Conservation (phyloP, 2,888 invertebrate species). For the Serrognathus titanus region DNA sequence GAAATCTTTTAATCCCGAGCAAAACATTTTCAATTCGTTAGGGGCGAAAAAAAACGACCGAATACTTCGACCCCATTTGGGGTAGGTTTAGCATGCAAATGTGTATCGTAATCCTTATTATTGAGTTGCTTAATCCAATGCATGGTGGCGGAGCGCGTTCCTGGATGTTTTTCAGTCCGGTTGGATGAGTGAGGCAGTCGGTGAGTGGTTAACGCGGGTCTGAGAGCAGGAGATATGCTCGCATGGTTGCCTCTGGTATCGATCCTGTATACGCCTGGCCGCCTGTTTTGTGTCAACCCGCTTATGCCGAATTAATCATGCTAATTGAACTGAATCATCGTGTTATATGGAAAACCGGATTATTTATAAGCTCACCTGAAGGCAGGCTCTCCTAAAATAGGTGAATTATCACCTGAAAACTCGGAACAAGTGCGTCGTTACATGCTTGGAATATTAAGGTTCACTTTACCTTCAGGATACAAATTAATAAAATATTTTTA, state of each 20-base stretch:
- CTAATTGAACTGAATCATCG: conserved; percentile 40
- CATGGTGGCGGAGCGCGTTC: not conserved
- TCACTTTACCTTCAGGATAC: too few species aligned
- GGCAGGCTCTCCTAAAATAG: too few species aligned
- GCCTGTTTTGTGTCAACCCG: conserved; percentile 35
- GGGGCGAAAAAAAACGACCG: too few species aligned
- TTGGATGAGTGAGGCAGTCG: not conserved
- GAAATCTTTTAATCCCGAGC: too few species aligned
- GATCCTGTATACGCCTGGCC: conserved; percentile 30
- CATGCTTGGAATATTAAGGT: too few species aligned
- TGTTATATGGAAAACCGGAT: conserved; percentile 31
- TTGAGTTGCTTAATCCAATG: not conserved
- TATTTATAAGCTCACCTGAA: conserved; percentile 26
- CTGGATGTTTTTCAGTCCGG: not conserved
- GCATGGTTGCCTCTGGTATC: conserved; percentile 28
- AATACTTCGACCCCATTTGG: too few species aligned
- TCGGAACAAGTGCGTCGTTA: too few species aligned
- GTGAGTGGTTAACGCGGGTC: conserved; percentile 6
- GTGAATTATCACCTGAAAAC: too few species aligned
- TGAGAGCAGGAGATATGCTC: conserved; percentile 22
- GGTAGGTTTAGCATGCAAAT: not conserved
- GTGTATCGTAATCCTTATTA: not conserved
- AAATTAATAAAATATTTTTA: too few species aligned
- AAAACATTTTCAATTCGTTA: too few species aligned
- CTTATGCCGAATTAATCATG: conserved; percentile 40